Evolutionary conservation across 2,797 vertebrate genomes (phyloP), one percentile per base, ranked within the genome.

Genomic region (Gymnoscopelus braueri): DNA sequence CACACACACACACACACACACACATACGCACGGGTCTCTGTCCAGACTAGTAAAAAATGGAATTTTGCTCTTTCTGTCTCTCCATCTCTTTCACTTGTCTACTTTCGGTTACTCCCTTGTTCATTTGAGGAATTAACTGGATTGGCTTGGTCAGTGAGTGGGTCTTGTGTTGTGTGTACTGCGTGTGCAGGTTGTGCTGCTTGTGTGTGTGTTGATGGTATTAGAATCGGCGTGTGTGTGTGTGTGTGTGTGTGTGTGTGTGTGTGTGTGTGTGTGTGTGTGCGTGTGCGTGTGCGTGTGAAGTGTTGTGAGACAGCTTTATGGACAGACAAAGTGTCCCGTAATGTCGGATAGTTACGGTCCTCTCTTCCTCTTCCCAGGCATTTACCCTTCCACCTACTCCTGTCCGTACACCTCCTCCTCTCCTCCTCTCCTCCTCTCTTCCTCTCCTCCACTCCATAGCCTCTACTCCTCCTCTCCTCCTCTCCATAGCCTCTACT

Each of bases 91-190:
- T 72, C 19, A 19, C 13, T 24, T 65, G 3, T 5, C 13, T 15
- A n/a, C n/a, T 39, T 60, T 53, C 19, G 5, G 8, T 64, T 57
- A 75, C 50, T 44, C 77, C 59, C 26, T 75, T 60, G 58, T 69
- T 84, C 82, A 78, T 83, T 79, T 76, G 82, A 80, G 77, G 81
- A 87, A 87, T 88, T 84, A 84, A 85, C 86, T 77, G 70, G 79
- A 79, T 82, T 87, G 73, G 78, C 76, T 88, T 88, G 79, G 75
- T 82, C 70, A 61, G 64, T 71, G 71, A 86, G 78, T 82, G 69
- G 69, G 69, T 85, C 9, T 14, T 51, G 23, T 39, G 57, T 39
- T 39, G 11, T 35, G 4, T 35, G 13, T 14, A 29, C 39, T 59
- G 57, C 12, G 26, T 61, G 60, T 57, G 19, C 12, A 5, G 39